Conservation (phyloP, 2,888 invertebrate genomes). For the Crepidodera aurea region DNA sequence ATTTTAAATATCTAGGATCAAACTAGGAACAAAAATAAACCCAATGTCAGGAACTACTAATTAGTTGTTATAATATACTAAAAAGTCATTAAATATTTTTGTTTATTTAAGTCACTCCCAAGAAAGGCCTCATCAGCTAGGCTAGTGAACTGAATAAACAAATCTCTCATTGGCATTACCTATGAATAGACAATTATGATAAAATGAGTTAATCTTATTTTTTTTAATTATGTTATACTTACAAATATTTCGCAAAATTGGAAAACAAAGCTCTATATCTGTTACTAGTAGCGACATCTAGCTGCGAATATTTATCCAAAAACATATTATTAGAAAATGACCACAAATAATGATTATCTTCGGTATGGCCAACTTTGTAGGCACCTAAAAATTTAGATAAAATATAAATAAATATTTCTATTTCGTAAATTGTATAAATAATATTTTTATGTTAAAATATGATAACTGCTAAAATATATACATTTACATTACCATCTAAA, state of each 20-base stretch:
- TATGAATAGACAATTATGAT: background rate
- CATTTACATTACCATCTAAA: background rate
- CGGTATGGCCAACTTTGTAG: conserved; percentile 41
- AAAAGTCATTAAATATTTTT: no score
- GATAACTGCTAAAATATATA: no score
- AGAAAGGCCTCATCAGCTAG: no score
- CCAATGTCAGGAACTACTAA: no score
- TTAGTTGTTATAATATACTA: background rate
- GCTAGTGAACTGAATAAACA: no score
- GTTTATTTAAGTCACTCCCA: no score
- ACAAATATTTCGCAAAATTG: conserved; percentile 69
- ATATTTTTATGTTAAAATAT: no score
- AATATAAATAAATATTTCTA: no score
- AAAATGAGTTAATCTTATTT: background rate
- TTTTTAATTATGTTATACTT: conserved; percentile 46
- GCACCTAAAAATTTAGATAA: no score
- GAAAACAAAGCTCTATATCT: conserved; percentile 59
- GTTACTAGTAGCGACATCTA: conserved; percentile 27
- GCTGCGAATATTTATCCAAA: conserved; percentile 8
- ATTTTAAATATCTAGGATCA: no score
- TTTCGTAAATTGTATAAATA: no score
- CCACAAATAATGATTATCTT: conserved; percentile 42
- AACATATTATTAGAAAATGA: conserved; percentile 29
- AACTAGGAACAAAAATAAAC: background rate
- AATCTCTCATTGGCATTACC: no score